A percentile compares a stretch with the other conserved stretches of the same genome.
Evolutionary conservation across 2,113 vertebrate species (phyloP).

Genomic region (Nyctereutes procyonoides): DNA sequence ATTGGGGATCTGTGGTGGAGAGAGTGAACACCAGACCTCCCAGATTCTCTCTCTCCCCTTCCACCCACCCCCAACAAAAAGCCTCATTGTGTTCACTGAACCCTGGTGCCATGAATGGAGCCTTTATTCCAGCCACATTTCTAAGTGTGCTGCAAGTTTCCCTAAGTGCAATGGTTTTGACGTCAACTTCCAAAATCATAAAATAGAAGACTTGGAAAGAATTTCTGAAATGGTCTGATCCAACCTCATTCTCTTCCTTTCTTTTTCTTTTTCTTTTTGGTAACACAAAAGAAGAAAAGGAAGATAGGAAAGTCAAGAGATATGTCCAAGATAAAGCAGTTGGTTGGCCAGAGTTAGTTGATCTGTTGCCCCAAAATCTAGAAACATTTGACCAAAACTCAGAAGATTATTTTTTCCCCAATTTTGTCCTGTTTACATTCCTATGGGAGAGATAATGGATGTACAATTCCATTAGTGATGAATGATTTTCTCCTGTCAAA

Average conservation of each 20-base stretch:
- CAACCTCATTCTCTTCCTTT: not conserved
- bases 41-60: conserved; percentile 56
- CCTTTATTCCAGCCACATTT: conserved; percentile 65
- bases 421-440: conserved; percentile 41
- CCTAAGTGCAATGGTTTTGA: conserved; percentile 58
- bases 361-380: not conserved
- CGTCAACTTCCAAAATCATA: conserved; percentile 56
- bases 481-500: conserved; percentile 19
- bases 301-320: conserved; percentile 3
- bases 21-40: conserved; percentile 60
- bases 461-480: conserved; percentile 23
- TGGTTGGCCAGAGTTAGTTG: not conserved
- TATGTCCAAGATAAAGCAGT: not conserved
- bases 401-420: conserved; percentile 10
- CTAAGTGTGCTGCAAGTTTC: conserved; percentile 45
- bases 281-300: conserved; percentile 3
- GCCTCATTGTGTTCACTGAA: conserved; percentile 63
- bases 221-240: conserved; percentile 43
- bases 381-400: not conserved
- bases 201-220: conserved; percentile 41
- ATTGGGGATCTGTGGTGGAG: not conserved
- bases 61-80: conserved; percentile 69
- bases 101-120: conserved; percentile 45
- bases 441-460: conserved; percentile 39
- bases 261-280: not conserved